Conservation (phyloP, 2,888 invertebrate genomes). For the Tetranychus truncatus region DNA sequence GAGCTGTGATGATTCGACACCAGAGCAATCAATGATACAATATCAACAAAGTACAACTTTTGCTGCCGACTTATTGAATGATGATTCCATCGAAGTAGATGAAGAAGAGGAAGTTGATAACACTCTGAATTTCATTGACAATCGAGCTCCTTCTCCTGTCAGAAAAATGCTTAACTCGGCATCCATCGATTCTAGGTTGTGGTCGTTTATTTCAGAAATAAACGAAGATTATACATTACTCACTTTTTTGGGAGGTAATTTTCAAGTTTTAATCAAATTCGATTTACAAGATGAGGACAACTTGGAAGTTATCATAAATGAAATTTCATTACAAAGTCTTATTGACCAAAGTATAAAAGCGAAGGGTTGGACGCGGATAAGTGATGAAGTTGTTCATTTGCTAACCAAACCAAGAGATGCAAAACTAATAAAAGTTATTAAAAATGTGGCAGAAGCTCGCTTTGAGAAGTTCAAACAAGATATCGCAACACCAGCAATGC, state of each 20-base stretch:
- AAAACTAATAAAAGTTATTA: background rate
- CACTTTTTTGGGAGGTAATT: background rate
- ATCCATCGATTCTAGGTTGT: background rate
- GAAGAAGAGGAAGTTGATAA: background rate
- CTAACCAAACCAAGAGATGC: background rate
- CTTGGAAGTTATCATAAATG: background rate
- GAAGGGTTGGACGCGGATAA: background rate
- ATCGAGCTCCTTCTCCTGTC: background rate
- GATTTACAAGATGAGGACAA: background rate
- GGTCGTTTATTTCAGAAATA: background rate
- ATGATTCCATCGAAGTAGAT: background rate
- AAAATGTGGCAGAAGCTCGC: background rate
- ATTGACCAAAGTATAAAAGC: background rate
- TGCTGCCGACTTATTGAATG: background rate
- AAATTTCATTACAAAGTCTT: background rate
- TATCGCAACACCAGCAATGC: background rate
- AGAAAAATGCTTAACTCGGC: background rate
- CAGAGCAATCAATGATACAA: background rate
- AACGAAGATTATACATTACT: background rate
- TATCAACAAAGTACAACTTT: background rate
- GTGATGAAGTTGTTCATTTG: background rate
- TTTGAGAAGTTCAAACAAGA: background rate
- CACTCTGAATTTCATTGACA: background rate
- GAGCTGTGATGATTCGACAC: background rate
- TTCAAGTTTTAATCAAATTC: background rate